Evolutionary conservation across 53 echinoderm and acorn worm genomes (phyloP).

Genomic region (Pentamera pediparva): DNA sequence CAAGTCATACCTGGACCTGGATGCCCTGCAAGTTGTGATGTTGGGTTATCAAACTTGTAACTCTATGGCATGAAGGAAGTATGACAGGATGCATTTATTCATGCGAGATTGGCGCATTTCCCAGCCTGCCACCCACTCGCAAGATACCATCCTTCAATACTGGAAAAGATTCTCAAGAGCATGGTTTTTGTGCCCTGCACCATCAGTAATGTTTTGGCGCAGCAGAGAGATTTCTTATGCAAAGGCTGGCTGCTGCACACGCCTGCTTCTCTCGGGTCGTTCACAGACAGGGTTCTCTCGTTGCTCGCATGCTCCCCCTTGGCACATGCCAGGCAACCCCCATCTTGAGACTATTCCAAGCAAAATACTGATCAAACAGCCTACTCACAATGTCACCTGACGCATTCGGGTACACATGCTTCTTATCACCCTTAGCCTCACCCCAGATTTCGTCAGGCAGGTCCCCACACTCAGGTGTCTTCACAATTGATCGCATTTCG

Average conservation of each 20-base stretch:
- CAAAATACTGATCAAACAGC: constrained; percentile 27
- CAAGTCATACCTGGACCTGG: constrained; percentile 44
- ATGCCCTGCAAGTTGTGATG: constrained; percentile 44
- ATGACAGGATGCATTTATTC: constrained; percentile 44
- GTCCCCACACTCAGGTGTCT: neutral
- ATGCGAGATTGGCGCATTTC: constrained; percentile 28
- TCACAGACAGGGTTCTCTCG: neutral
- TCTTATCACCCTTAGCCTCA: neutral
- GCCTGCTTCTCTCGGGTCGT: constrained; percentile 30
- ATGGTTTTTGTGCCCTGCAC: neutral
- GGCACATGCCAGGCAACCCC: constrained; percentile 11
- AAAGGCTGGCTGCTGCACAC: constrained; percentile 3
- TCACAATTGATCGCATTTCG: neutral
- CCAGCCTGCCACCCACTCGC: constrained; percentile 24
- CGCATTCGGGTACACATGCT: neutral
- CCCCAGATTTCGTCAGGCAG: neutral
- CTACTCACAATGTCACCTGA: neutral
- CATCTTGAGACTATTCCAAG: constrained; percentile 21
- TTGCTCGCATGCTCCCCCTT: neutral
- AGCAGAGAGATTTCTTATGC: too few species aligned
- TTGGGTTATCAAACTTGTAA: constrained; percentile 20
- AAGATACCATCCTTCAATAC: constrained; percentile 2
- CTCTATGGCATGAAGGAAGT: constrained; percentile 32
- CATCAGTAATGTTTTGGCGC: too few species aligned
- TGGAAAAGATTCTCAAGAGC: constrained; percentile 14